Percentiles rank a stretch among this genome's conserved stretches.
Evolutionary conservation across 1,140 invertebrate genomes (phyloP).

Genomic region (Drosophila pseudoananassae): DNA sequence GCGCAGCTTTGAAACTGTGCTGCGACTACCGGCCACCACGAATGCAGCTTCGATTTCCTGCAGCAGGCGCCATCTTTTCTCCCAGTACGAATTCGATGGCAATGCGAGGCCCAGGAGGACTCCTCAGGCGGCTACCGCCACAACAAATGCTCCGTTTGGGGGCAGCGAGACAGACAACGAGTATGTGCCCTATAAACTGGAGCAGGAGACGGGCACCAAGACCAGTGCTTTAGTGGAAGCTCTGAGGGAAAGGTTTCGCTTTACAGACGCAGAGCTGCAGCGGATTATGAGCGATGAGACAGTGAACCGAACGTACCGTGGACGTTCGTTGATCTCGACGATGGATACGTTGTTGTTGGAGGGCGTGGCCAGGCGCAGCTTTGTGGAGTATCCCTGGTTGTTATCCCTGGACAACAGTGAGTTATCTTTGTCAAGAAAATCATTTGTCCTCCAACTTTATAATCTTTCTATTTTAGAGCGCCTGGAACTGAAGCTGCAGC

Average conservation of each 20-base stretch:
- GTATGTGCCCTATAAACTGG: conserved; percentile 60
- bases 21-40: conserved; percentile 17
- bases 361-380: conserved; percentile 61
- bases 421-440: neutral
- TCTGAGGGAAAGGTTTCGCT: conserved; percentile 60
- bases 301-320: conserved; percentile 56
- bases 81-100: conserved; percentile 40
- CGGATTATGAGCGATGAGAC: conserved; percentile 59
- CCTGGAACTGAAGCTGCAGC: conserved; percentile 46
- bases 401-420: conserved; percentile 64
- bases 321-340: conserved; percentile 23
- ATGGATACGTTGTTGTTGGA: conserved; percentile 56
- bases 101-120: conserved; percentile 19
- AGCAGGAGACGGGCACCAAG: conserved; percentile 45
- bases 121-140: conserved; percentile 2
- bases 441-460: neutral
- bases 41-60: neutral
- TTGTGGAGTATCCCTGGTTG: conserved; percentile 79
- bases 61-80: conserved; percentile 46
- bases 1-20: conserved; percentile 44
- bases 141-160: conserved; percentile 9
- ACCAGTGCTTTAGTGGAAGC: conserved; percentile 24
- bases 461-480: conserved; percentile 35
- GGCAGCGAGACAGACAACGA: conserved; percentile 54
- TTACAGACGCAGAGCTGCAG: conserved; percentile 41